Conservation (phyloP, 2,888 invertebrate genomes). For the Lycaena phlaeas region DNA sequence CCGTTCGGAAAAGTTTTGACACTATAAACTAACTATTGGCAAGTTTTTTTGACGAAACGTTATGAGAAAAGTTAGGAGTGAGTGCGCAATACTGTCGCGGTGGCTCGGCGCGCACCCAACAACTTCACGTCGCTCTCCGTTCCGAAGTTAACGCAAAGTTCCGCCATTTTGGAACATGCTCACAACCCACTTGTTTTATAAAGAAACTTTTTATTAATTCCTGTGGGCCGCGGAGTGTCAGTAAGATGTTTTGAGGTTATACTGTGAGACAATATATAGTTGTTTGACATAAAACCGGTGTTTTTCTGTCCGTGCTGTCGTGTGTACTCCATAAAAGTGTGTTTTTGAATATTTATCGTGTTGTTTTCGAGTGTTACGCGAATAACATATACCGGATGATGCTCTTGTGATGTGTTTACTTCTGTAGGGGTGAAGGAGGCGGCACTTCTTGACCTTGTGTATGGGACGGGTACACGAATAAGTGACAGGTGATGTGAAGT, state of each 20-base stretch:
- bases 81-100: conserved; percentile 49
- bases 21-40: conserved; percentile 30
- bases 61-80: conserved; percentile 59
- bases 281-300: conserved; percentile 43
- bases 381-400: conserved; percentile 55
- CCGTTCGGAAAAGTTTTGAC: conserved; percentile 31
- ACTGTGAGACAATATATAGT: conserved; percentile 53
- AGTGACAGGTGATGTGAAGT: conserved; percentile 44
- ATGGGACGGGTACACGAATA: conserved; percentile 34
- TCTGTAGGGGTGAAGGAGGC: conserved; percentile 42
- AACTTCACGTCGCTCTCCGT: conserved; percentile 72
- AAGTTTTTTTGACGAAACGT: conserved; percentile 49
- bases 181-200: conserved; percentile 75
- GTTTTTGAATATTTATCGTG: conserved; percentile 51
- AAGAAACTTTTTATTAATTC: conserved; percentile 76
- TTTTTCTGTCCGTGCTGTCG: conserved; percentile 38
- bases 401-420: conserved; percentile 69
- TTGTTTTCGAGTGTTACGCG: conserved; percentile 66
- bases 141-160: conserved; percentile 74
- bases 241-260: conserved; percentile 74
- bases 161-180: conserved; percentile 76
- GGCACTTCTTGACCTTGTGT: conserved; percentile 48
- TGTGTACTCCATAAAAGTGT: conserved; percentile 32
- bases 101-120: conserved; percentile 56
- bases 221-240: conserved; percentile 73